Percentiles rank a stretch among this genome's conserved stretches.
Evolutionary conservation across 2,113 vertebrate species (phyloP).

Genomic region (Cyanistes caeruleus): DNA sequence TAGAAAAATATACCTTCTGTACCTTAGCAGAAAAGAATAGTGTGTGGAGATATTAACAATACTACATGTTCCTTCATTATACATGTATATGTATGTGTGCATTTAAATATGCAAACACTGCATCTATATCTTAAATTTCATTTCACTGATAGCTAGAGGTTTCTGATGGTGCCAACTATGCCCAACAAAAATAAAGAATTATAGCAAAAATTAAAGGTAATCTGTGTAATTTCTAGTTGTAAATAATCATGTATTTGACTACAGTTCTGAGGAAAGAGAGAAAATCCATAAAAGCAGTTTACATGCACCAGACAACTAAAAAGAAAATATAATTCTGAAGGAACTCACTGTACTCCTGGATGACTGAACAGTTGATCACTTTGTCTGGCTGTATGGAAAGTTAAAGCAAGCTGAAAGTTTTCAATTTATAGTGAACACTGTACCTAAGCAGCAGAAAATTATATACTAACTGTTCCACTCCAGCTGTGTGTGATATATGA

Average conservation of each 20-base stretch:
- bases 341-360: not conserved
- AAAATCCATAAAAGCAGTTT: not conserved
- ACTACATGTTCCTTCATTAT: not conserved
- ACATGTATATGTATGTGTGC: not conserved
- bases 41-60: not conserved
- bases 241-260: not conserved
- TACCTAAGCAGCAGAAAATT: constrained; percentile 38
- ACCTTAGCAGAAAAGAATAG: not conserved
- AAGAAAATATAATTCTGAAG: not conserved
- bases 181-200: not conserved
- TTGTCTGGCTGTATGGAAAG: not conserved
- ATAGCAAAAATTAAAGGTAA: not conserved
- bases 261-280: not conserved
- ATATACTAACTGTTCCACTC: not conserved
- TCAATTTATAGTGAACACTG: constrained; percentile 11
- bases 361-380: not conserved
- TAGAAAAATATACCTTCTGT: not conserved
- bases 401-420: constrained; percentile 48
- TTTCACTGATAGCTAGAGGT: not conserved
- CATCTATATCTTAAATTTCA: not conserved
- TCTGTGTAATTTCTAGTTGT: not conserved
- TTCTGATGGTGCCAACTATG: not conserved
- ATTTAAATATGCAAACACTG: not conserved
- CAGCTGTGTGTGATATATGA: not conserved
- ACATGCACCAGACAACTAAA: not conserved